A percentile compares a stretch with the other conserved stretches of the same genome.
phyloP scores from a whole-genome alignment of 1,140 invertebrate genomes.

The Bombus consobrinus region DNA sequence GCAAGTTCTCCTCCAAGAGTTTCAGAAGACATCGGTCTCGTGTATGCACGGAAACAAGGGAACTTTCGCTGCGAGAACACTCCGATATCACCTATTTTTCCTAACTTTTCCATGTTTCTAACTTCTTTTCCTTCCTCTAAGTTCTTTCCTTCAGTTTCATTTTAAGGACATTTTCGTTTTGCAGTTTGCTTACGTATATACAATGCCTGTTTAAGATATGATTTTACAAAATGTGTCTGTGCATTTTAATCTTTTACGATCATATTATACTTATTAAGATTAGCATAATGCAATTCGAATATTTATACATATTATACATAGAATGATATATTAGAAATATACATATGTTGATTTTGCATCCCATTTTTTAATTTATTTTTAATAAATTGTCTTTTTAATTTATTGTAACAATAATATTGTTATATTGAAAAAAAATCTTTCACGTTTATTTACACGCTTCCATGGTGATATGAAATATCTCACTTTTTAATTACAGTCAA shows the following conservation, averaged over 20 bases:
- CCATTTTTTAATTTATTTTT: background rate
- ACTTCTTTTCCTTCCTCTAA: background rate
- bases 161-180: conserved; percentile 6
- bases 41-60: conserved; percentile 23
- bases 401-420: background rate
- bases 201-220: background rate
- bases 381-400: background rate
- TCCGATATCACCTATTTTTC: conserved; percentile 1
- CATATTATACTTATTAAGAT: background rate
- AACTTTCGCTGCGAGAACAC: conserved; percentile 8
- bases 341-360: background rate
- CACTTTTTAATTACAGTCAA: background rate
- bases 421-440: background rate
- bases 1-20: background rate
- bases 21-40: background rate
- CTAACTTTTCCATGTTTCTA: conserved; percentile 6
- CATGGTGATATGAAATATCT: background rate
- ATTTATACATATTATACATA: background rate
- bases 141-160: background rate
- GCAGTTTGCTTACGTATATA: background rate
- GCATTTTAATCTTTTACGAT: background rate
- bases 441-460: background rate
- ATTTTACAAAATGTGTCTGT: background rate
- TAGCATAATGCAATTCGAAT: background rate
- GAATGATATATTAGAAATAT: background rate